Evolutionary conservation across 2,113 vertebrate genomes (phyloP), one percentile per base, ranked within the genome.

Genomic region (Neodontobutis hainanensis): DNA sequence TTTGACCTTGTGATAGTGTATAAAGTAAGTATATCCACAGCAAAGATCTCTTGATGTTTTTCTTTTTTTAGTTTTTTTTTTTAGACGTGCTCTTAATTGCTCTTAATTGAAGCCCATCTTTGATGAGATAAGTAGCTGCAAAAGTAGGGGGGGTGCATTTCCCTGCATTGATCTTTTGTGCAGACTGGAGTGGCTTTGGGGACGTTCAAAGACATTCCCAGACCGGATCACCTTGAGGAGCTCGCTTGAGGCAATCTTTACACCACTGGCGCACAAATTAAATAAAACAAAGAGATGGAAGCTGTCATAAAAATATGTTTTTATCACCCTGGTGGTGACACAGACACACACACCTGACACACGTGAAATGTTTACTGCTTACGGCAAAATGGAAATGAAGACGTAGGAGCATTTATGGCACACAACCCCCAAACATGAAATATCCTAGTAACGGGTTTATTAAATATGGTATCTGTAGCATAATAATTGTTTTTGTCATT

Each of bases 191-290:
- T 61, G 40, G 75, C 79, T 75, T 65, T 34, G 4, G 77, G 76
- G 70, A 62, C 43, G 73, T 85, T 88, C 72, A 87, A 84, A 89
- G 75, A 78, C 67, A 72, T 75, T 68, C 65, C 73, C 75, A 55
- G 64, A 66, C 61, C 69, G 73, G 56, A 70, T 88, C 82, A 89
- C 87, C 86, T 89, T 89, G 81, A 89, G 85, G 87, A 85, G 68
- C 68, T 73, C 27, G 80, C 87, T 88, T 59, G 73, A 80, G 87
- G 90, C 82, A 57, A 55, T 85, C 70, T 69, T 45, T 49, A 65
- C 70, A 36, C 61, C 38, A 5, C 62, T 61, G 74, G 64, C 71
- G 65, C 42, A 40, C 68, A 70, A 81, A 84, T 84, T 48, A 84
- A 75, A 67, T 73, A 36, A 16, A 60, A 53, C 44, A 65, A 32